Evolutionary conservation across 2,888 invertebrate genomes (phyloP).

Genomic region (Yponomeuta malinellus): DNA sequence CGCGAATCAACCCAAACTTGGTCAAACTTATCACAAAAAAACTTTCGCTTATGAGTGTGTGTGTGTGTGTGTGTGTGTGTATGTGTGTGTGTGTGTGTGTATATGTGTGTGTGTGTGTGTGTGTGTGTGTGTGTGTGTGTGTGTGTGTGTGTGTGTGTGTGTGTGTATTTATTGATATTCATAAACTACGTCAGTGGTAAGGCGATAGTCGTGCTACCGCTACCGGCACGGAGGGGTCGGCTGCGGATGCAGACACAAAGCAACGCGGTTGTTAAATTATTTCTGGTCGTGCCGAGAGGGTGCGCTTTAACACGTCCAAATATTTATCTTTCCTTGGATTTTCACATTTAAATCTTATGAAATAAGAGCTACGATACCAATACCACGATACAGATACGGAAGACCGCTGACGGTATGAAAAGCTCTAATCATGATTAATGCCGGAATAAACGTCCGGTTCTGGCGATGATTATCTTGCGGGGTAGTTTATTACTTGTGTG

Average conservation of each 20-base stretch:
- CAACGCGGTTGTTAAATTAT: not conserved
- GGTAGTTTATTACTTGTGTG: not conserved
- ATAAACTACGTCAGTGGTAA: not conserved
- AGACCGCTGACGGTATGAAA: not conserved
- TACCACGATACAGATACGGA: not conserved
- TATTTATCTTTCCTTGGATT: not conserved
- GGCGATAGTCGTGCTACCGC: not conserved
- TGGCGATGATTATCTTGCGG: not conserved
- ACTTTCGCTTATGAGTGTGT: no score
- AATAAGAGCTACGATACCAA: not conserved
- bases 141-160: no score
- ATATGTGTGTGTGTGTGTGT: no score
- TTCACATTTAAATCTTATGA: not conserved
- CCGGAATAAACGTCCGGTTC: not conserved
- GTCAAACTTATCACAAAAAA: no score
- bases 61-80: no score
- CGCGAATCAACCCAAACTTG: no score
- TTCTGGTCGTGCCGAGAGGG: not conserved
- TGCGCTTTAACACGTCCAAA: not conserved
- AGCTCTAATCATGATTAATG: constrained; percentile 1
- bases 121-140: no score
- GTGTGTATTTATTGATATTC: no score
- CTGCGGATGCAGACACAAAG: not conserved
- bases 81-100: no score
- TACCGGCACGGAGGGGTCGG: not conserved